These are phyloP conservation scores for Autographa gamma DNA, from an alignment of 2,888 invertebrate species.

Conservation along the genomic window DNA sequence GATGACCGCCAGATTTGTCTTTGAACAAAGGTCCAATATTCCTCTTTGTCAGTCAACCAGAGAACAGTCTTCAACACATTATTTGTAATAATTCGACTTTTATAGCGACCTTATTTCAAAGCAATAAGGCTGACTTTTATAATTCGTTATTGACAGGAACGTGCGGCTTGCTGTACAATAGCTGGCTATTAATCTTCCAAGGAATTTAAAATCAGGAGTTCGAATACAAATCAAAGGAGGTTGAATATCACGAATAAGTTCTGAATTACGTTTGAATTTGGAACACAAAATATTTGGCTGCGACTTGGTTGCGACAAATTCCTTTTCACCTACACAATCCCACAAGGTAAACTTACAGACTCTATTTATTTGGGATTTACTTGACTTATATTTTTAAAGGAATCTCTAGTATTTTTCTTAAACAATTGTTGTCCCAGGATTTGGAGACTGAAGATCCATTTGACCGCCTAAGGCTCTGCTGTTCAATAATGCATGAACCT, in stretches of 20 bases:
- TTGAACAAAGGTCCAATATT: not conserved
- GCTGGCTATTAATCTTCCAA: not conserved
- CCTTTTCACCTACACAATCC: not conserved
- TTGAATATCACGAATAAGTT: not conserved
- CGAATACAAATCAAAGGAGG: not conserved
- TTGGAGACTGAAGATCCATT: not conserved
- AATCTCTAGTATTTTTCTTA: slow-evolving; percentile 1
- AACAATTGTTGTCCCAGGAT: slow-evolving; percentile 6
- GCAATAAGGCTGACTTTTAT: not conserved
- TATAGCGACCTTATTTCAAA: not conserved
- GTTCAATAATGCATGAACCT: slow-evolving; percentile 15
- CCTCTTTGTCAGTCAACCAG: not conserved
- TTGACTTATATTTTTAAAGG: slow-evolving; percentile 16
- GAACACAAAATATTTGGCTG: not conserved
- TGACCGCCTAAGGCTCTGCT: not conserved
- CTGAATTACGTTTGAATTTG: not conserved
- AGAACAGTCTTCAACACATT: not conserved
- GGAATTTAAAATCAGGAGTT: not conserved
- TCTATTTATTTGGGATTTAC: slow-evolving; percentile 19
- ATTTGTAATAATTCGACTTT: not conserved
- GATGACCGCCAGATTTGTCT: not conserved
- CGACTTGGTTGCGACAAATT: not conserved
- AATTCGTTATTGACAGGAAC: not conserved
- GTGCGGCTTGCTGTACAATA: not conserved
- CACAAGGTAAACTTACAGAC: not conserved